Evolutionary conservation across 2,797 vertebrate species (phyloP).

Genomic region (Melanogrammus aeglefinus): DNA sequence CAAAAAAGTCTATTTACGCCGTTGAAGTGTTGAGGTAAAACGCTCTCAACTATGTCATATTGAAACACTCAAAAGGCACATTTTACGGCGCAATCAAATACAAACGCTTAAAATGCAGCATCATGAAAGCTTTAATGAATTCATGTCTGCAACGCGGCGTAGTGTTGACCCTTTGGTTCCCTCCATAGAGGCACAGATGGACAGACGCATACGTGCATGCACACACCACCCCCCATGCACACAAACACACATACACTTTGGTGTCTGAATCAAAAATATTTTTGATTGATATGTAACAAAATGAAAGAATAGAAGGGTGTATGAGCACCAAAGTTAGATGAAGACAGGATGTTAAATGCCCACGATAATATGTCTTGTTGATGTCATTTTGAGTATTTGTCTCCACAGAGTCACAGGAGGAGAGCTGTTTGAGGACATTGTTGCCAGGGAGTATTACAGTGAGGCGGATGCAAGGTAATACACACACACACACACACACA

Average conservation of each 20-base stretch:
- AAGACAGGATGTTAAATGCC: background rate
- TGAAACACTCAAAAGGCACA: too few relatives aligned
- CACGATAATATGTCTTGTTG: background rate
- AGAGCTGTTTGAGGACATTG: slow-evolving; percentile 97
- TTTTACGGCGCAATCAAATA: too few relatives aligned
- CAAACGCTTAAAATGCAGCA: too few relatives aligned
- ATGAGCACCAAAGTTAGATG: background rate
- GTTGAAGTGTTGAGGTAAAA: too few relatives aligned
- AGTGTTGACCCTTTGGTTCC: too few relatives aligned
- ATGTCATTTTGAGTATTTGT: slow-evolving; percentile 25
- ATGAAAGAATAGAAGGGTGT: background rate
- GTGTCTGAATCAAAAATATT: too few relatives aligned
- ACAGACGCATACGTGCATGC: background rate
- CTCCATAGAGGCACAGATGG: too few relatives aligned
- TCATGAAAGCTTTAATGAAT: too few relatives aligned
- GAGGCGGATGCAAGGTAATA: slow-evolving; percentile 94
- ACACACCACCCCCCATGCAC: background rate
- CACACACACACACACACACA: slow-evolving; percentile 29
- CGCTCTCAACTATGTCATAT: too few relatives aligned
- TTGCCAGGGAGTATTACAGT: slow-evolving; percentile 97
- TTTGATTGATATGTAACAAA: background rate
- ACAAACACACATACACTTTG: background rate
- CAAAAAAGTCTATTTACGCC: too few relatives aligned
- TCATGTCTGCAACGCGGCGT: too few relatives aligned
- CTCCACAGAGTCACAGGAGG: slow-evolving; percentile 81